These are phyloP conservation scores for Cololabis saira DNA, from an alignment of 2,113 vertebrate genomes.

Conservation along the genomic window DNA sequence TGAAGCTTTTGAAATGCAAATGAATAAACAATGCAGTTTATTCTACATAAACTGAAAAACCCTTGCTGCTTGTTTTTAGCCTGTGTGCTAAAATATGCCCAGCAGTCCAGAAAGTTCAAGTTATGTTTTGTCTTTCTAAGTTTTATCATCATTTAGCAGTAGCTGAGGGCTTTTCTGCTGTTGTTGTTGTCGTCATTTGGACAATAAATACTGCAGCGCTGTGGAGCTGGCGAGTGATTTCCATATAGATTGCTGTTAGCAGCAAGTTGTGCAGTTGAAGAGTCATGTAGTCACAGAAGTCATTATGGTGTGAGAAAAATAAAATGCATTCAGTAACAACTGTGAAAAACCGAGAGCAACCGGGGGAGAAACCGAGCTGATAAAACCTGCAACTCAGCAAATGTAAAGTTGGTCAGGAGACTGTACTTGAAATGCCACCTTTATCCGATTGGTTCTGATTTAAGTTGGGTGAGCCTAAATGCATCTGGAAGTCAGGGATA, in stretches of 20 bases:
- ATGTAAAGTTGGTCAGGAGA: constrained; percentile 42
- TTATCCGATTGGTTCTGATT: constrained; percentile 51
- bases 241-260: constrained; percentile 67
- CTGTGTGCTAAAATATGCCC: not conserved
- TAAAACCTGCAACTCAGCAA: constrained; percentile 54
- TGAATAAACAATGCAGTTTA: too few species aligned
- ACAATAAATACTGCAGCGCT: constrained; percentile 24
- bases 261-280: constrained; percentile 17
- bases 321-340: constrained; percentile 32
- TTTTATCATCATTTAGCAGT: constrained; percentile 9
- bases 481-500: constrained; percentile 52
- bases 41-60: too few species aligned
- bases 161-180: constrained; percentile 10
- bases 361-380: constrained; percentile 29
- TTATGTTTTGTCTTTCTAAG: not conserved
- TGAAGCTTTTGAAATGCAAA: too few species aligned
- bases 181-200: constrained; percentile 24
- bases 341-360: constrained; percentile 7
- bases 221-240: constrained; percentile 52
- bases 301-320: constrained; percentile 27
- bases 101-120: not conserved
- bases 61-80: too few species aligned
- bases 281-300: constrained; percentile 31
- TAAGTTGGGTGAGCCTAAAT: constrained; percentile 59
- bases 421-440: constrained; percentile 7